Evolutionary conservation across 1,140 invertebrate species (phyloP).

Genomic region (Scaptomyza graminum): DNA sequence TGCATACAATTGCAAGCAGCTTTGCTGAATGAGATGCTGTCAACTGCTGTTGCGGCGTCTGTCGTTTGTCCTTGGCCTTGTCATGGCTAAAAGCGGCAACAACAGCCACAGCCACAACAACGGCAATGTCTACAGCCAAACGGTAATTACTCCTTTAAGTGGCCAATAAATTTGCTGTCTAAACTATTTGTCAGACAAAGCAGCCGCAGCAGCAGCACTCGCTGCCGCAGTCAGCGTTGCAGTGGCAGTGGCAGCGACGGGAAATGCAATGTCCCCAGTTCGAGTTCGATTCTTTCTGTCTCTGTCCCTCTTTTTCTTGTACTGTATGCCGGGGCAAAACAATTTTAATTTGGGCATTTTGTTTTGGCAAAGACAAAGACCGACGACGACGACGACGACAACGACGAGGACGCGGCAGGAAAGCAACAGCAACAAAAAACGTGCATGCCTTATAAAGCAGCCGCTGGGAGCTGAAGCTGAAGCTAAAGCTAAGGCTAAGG

Average conservation of each 20-base stretch:
- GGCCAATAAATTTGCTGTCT: constrained; percentile 84
- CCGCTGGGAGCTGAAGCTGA: constrained; percentile 19
- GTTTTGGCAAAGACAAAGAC: constrained; percentile 79
- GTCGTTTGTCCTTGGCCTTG: constrained; percentile 69
- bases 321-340: constrained; percentile 50
- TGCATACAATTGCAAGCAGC: constrained; percentile 61
- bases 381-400: constrained; percentile 1
- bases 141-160: constrained; percentile 83
- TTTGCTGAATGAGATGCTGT: constrained; percentile 65
- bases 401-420: constrained; percentile 9
- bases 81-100: constrained; percentile 66
- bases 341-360: constrained; percentile 83
- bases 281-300: constrained; percentile 11
- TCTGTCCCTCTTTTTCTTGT: background rate
- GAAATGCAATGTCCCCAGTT: constrained; percentile 65
- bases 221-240: constrained; percentile 10
- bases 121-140: constrained; percentile 54
- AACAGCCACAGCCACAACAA: constrained; percentile 38
- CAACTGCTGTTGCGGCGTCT: constrained; percentile 18
- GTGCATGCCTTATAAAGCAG: constrained; percentile 74
- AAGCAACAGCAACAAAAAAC: constrained; percentile 48
- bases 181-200: constrained; percentile 83
- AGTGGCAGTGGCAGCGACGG: constrained; percentile 49
- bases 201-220: constrained; percentile 48
- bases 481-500: constrained; percentile 1